phyloP scores from a whole-genome alignment of 2,797 vertebrate species.

The Pantherophis vulpinus region DNA sequence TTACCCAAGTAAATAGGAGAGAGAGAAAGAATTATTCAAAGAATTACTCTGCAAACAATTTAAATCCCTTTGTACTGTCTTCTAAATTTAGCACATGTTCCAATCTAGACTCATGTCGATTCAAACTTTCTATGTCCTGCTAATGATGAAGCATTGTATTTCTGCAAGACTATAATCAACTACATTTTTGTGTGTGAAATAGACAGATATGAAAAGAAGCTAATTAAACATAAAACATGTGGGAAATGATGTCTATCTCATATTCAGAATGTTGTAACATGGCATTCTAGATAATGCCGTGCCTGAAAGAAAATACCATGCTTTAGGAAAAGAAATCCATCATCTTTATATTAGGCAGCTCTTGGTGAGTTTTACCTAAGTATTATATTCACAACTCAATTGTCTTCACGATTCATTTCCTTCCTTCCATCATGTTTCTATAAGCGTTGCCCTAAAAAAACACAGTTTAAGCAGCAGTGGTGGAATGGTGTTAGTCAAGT shows the following conservation, averaged over 20 bases:
- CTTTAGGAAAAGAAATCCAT: background rate
- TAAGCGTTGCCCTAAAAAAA: constrained; percentile 40
- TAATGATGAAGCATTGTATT: background rate
- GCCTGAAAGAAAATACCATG: background rate
- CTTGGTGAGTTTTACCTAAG: background rate
- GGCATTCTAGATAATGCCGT: background rate
- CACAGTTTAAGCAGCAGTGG: constrained; percentile 20
- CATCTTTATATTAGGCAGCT: background rate
- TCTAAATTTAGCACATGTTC: background rate
- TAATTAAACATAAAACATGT: background rate
- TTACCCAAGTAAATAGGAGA: background rate
- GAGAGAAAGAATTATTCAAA: background rate
- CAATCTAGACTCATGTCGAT: background rate
- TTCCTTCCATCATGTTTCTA: constrained; percentile 34
- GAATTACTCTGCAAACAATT: background rate
- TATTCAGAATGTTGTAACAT: background rate
- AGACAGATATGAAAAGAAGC: background rate
- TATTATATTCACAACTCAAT: background rate
- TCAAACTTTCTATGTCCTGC: background rate
- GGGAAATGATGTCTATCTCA: background rate
- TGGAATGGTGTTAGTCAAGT: constrained; percentile 35
- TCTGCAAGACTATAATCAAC: background rate
- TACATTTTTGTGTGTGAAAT: background rate
- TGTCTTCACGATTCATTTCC: background rate
- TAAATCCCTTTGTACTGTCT: too few species aligned